These are phyloP conservation scores for Blera fallax DNA, from an alignment of 2,888 invertebrate genomes.

Conservation along the genomic window DNA sequence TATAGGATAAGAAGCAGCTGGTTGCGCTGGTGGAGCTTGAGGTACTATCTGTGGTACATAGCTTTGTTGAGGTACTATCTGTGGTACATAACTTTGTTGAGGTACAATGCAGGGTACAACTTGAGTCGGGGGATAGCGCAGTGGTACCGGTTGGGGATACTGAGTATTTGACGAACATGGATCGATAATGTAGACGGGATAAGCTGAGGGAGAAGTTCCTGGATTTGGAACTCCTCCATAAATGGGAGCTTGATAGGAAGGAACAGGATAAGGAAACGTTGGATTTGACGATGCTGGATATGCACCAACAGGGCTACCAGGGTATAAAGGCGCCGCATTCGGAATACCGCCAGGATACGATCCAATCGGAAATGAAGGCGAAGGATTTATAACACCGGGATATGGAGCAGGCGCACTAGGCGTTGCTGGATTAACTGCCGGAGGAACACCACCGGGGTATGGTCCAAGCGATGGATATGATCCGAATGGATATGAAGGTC, in stretches of 20 bases:
- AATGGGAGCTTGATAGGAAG: background rate
- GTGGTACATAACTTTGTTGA: background rate
- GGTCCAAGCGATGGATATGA: background rate
- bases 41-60: background rate
- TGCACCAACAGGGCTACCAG: background rate
- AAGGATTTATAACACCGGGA: background rate
- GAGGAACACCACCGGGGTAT: background rate
- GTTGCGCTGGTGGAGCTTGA: background rate
- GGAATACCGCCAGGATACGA: background rate
- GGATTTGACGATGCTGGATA: background rate
- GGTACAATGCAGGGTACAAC: background rate
- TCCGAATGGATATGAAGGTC: background rate
- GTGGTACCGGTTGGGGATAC: background rate
- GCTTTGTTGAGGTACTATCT: background rate
- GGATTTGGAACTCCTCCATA: background rate
- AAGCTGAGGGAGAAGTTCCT: background rate
- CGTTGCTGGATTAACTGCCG: background rate
- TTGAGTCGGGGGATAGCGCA: background rate
- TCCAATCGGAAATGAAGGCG: background rate
- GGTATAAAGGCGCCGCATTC: background rate
- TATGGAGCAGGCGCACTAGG: background rate
- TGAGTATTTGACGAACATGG: background rate
- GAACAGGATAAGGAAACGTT: background rate
- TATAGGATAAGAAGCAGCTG: background rate
- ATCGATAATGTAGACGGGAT: constrained; percentile 1